Percentiles rank a stretch among this genome's conserved stretches.
Evolutionary conservation across 2,888 invertebrate species (phyloP).

Genomic region (Rambutsinella grinnellia): DNA sequence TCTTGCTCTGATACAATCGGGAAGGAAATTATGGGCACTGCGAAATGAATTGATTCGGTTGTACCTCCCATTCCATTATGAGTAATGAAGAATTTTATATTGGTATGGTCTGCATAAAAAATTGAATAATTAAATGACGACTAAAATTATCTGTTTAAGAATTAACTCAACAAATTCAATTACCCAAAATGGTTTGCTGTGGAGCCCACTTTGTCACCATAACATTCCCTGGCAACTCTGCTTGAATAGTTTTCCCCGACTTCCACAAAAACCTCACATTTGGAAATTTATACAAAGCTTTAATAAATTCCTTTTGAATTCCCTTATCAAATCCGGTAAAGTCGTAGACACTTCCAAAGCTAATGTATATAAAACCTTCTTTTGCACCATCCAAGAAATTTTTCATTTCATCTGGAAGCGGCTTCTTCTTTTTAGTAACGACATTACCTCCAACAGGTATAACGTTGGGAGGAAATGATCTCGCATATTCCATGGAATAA

Average conservation of each 20-base stretch:
- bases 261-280: conserved; percentile 25
- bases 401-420: neutral
- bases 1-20: conserved; percentile 58
- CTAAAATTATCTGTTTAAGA: no score
- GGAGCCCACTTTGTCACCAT: conserved; percentile 23
- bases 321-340: conserved; percentile 6
- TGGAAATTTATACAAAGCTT: neutral
- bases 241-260: neutral
- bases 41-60: conserved; percentile 46
- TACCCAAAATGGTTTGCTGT: conserved; percentile 35
- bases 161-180: no score
- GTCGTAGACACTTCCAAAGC: conserved; percentile 25
- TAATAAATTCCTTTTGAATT: conserved; percentile 20
- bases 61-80: conserved; percentile 54
- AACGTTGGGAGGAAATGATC: conserved; percentile 45
- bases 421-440: neutral
- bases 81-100: conserved; percentile 49
- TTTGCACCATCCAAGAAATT: neutral
- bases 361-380: conserved; percentile 21
- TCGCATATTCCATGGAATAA: conserved; percentile 44
- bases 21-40: conserved; percentile 44
- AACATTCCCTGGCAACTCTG: neutral
- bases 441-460: conserved; percentile 20
- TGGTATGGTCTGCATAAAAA: conserved; percentile 48
- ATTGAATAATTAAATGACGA: neutral